A percentile compares a stretch with the other conserved stretches of the same genome.
Conservation (phyloP, 2,888 invertebrate species). For the Nezara viridula region DNA sequence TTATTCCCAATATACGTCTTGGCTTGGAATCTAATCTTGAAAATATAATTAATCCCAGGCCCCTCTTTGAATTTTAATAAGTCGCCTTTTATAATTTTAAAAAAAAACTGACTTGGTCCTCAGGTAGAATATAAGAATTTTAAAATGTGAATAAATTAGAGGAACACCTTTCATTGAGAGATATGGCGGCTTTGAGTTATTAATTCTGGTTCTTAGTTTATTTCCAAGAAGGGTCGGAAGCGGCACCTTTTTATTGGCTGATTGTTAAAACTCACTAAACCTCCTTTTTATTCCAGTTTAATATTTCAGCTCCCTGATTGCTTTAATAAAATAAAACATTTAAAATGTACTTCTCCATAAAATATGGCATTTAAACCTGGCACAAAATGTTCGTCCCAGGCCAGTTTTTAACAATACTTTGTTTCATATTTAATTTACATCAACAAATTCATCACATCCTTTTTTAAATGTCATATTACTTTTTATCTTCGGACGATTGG, state of each 20-base stretch:
- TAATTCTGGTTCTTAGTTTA: conserved; percentile 7
- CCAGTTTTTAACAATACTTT: not conserved
- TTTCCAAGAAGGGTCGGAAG: not conserved
- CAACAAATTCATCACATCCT: no score
- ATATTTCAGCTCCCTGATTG: not conserved
- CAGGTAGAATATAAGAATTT: conserved; percentile 41
- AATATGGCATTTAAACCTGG: not conserved
- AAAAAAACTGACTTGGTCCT: conserved; percentile 19
- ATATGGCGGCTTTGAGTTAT: not conserved
- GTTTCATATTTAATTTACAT: not conserved
- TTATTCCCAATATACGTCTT: conserved; percentile 8
- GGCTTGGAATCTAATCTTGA: not conserved
- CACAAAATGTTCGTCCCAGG: not conserved
- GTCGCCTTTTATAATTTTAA: not conserved
- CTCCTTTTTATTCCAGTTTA: not conserved
- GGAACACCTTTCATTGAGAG: not conserved
- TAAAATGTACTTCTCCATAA: conserved; percentile 19
- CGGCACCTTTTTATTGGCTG: not conserved
- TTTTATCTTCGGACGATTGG: not conserved
- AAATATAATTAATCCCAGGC: conserved; percentile 24
- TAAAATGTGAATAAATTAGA: conserved; percentile 28
- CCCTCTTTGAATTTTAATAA: conserved; percentile 14
- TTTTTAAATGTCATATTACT: not conserved
- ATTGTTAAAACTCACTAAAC: conserved; percentile 27
- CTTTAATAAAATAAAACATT: conserved; percentile 5